Evolutionary conservation across 2,888 invertebrate species (phyloP).

Genomic region (Ischnura elegans): DNA sequence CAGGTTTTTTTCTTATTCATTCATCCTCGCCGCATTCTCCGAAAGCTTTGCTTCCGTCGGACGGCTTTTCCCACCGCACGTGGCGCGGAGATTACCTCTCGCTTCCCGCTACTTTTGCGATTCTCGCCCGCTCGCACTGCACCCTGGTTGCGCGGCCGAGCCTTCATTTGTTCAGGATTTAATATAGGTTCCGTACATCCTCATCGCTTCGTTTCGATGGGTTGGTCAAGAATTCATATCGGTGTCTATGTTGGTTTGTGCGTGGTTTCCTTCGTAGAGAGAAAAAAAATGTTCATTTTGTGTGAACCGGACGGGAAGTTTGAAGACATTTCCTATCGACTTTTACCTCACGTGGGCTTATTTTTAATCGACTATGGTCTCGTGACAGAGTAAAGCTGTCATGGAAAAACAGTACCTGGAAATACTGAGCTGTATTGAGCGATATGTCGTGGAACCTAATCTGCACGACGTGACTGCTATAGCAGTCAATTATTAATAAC

Average conservation of each 20-base stretch:
- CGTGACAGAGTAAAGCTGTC: too few species aligned
- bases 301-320: not conserved
- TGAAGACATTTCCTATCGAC: too few species aligned
- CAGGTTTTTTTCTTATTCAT: not conserved
- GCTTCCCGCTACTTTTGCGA: not conserved
- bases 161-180: slow-evolving; percentile 43
- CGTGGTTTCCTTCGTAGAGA: not conserved
- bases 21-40: not conserved
- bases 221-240: not conserved
- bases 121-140: not conserved
- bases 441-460: too few species aligned
- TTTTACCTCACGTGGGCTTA: too few species aligned
- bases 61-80: not conserved
- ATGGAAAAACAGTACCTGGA: too few species aligned
- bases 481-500: too few species aligned
- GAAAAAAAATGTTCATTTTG: not conserved
- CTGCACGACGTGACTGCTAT: too few species aligned
- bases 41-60: not conserved
- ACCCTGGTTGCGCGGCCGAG: too few species aligned
- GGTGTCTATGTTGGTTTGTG: not conserved
- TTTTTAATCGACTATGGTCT: too few species aligned
- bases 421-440: too few species aligned
- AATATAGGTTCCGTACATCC: slow-evolving; percentile 34
- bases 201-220: not conserved
- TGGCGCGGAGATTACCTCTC: slow-evolving; percentile 17